Conservation (phyloP, 2,888 invertebrate species). For the Epiblema foenella region DNA sequence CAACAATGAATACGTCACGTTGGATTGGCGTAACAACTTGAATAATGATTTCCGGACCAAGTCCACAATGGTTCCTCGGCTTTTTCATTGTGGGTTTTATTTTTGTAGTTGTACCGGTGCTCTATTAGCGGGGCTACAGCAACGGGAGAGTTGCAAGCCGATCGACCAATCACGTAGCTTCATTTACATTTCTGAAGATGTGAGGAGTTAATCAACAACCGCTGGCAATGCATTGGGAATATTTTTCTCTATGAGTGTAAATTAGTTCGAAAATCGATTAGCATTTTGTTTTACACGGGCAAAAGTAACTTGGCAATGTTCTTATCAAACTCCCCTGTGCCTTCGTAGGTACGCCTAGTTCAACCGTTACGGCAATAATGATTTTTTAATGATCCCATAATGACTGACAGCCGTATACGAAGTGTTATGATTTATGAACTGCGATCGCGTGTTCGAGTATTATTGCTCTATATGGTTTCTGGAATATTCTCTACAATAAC, state of each 20-base stretch:
- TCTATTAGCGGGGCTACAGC: slow-evolving; percentile 32
- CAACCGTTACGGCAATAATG: slow-evolving; percentile 63
- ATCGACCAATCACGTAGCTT: slow-evolving; percentile 48
- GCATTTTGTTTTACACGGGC: slow-evolving; percentile 27
- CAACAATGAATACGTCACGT: slow-evolving; percentile 74
- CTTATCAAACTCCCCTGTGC: slow-evolving; percentile 21
- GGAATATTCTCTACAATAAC: slow-evolving; percentile 45
- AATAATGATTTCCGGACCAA: slow-evolving; percentile 75
- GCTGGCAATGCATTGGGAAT: slow-evolving; percentile 30
- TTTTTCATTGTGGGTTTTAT: slow-evolving; percentile 53
- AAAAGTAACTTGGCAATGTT: slow-evolving; percentile 32
- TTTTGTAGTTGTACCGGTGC: slow-evolving; percentile 47
- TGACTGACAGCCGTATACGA: slow-evolving; percentile 71
- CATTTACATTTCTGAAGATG: slow-evolving; percentile 51
- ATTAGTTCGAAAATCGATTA: slow-evolving; percentile 35
- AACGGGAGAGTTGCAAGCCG: slow-evolving; percentile 34
- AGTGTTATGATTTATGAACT: slow-evolving; percentile 73
- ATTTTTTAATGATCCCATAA: slow-evolving; percentile 81
- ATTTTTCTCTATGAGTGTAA: slow-evolving; percentile 14
- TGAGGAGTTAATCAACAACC: slow-evolving; percentile 37
- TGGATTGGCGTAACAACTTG: slow-evolving; percentile 72
- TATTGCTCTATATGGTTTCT: slow-evolving; percentile 41
- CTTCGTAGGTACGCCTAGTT: slow-evolving; percentile 39
- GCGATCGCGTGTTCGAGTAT: slow-evolving; percentile 63
- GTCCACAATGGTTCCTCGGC: slow-evolving; percentile 60